phyloP scores from a whole-genome alignment of 2,888 invertebrate species.

The Pristionchus maxplancki region DNA sequence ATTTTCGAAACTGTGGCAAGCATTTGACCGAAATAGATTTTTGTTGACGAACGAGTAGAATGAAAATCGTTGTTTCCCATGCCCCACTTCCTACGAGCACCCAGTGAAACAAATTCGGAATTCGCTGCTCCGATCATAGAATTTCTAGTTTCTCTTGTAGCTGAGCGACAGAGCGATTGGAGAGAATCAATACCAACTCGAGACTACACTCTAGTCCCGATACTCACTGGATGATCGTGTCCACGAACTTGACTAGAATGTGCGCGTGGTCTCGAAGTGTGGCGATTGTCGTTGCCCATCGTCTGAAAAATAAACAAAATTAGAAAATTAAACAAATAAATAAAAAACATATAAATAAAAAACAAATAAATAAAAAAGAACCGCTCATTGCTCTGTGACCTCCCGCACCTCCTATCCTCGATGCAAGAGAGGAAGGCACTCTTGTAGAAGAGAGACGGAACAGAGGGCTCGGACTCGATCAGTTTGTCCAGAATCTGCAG shows the following conservation, averaged over 20 bases:
- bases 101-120: neutral
- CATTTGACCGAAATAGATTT: neutral
- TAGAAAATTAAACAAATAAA: neutral
- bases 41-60: neutral
- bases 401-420: slow-evolving; percentile 62
- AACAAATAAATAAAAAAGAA: neutral
- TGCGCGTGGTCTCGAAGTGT: slow-evolving; percentile 71
- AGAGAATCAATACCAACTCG: no score
- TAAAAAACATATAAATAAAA: no score
- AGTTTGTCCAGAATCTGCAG: slow-evolving; percentile 66
- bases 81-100: neutral
- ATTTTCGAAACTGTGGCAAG: no score
- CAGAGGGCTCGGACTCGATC: slow-evolving; percentile 63
- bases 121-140: neutral
- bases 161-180: no score
- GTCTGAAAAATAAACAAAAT: neutral
- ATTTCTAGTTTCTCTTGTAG: no score
- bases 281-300: slow-evolving; percentile 48
- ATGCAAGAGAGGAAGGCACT: slow-evolving; percentile 73
- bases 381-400: slow-evolving; percentile 38
- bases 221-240: slow-evolving; percentile 59
- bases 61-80: neutral
- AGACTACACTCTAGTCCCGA: neutral
- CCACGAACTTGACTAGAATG: slow-evolving; percentile 69
- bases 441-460: slow-evolving; percentile 70